Conservation (phyloP, 2,113 vertebrate genomes). For the Pantherophis guttatus region DNA sequence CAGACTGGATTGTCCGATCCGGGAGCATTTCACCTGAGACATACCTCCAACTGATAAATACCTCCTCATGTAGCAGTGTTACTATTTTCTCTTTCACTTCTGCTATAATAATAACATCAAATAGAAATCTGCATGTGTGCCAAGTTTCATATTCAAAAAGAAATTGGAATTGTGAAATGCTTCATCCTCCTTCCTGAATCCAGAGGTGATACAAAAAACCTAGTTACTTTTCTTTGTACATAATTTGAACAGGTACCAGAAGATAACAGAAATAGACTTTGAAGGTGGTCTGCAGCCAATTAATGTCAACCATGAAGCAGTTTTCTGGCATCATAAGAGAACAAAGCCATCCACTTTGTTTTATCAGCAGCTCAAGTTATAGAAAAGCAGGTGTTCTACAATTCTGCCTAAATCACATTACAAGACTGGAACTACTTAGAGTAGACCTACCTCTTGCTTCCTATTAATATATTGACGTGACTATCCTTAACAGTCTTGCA, state of each 20-base stretch:
- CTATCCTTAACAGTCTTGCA: neutral
- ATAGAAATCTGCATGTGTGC: neutral
- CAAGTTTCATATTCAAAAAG: neutral
- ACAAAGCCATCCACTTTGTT: neutral
- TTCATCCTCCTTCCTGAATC: neutral
- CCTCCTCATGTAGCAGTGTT: neutral
- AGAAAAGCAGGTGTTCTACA: neutral
- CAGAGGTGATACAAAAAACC: neutral
- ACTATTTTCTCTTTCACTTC: neutral
- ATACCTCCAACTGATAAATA: neutral
- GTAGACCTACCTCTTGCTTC: neutral
- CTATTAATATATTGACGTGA: neutral
- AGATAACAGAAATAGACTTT: neutral
- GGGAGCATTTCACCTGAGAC: too few species aligned
- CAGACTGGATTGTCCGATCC: too few species aligned
- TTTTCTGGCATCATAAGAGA: neutral
- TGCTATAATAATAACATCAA: neutral
- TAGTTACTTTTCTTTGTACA: neutral
- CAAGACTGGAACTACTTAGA: neutral
- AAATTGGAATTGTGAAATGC: neutral
- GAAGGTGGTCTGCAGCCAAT: neutral
- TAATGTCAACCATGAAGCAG: neutral
- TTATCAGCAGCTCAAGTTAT: neutral
- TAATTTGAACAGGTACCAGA: neutral
- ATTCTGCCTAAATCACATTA: neutral